A percentile compares a stretch with the other conserved stretches of the same genome.
Evolutionary conservation across 1,140 invertebrate species (phyloP).

Genomic region (Drosophila arizonae): DNA sequence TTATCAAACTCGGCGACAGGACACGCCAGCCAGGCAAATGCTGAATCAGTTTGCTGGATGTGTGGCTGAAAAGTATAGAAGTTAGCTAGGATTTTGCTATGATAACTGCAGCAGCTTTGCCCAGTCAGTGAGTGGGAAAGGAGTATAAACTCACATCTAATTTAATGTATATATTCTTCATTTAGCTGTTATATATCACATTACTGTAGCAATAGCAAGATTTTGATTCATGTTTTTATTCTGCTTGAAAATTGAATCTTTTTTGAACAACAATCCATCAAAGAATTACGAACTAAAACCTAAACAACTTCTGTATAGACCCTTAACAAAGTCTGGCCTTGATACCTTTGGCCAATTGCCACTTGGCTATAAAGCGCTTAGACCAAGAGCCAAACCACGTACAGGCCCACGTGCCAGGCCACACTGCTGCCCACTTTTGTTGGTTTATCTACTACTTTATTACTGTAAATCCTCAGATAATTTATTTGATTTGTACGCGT

Average conservation of each 20-base stretch:
- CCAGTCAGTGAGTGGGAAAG: not conserved
- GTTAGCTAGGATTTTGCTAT: not conserved
- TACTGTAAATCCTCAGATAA: constrained; percentile 80
- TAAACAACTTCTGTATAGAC: not conserved
- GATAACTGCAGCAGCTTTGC: too few relatives aligned
- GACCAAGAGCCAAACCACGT: constrained; percentile 10
- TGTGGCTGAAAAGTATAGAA: not conserved
- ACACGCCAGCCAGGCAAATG: constrained; percentile 6
- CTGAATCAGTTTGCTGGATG: constrained; percentile 11
- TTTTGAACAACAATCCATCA: not conserved
- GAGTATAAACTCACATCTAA: too few relatives aligned
- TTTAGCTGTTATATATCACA: too few relatives aligned
- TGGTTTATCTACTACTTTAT: constrained; percentile 81
- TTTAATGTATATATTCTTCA: too few relatives aligned
- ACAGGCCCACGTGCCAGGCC: constrained; percentile 41
- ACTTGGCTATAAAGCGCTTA: constrained; percentile 9
- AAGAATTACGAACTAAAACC: not conserved
- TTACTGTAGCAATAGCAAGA: too few relatives aligned
- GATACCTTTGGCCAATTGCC: constrained; percentile 12
- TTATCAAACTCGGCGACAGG: constrained; percentile 28
- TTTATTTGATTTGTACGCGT: constrained; percentile 80
- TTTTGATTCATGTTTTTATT: too few relatives aligned
- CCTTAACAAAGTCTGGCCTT: not conserved
- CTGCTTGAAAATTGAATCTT: not conserved
- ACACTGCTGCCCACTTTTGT: constrained; percentile 51